Conservation (phyloP, 2,113 vertebrate species). For the Conger conger region DNA sequence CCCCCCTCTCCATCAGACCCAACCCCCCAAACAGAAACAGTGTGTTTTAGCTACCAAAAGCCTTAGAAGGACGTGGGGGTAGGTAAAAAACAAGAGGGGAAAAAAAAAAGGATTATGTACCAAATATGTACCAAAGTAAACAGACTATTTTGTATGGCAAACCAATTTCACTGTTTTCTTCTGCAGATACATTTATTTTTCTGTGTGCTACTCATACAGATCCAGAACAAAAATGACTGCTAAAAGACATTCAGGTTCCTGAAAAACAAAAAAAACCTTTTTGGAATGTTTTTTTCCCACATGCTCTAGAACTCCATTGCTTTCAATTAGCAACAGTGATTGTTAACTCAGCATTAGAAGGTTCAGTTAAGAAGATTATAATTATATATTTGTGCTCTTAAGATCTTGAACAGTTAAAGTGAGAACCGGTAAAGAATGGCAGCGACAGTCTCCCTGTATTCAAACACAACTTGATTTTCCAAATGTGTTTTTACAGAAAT, state of each 20-base stretch:
- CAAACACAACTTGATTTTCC: no score
- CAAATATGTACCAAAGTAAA: background rate
- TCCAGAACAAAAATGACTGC: background rate
- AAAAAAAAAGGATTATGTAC: background rate
- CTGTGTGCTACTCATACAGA: background rate
- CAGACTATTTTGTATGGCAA: constrained; percentile 13
- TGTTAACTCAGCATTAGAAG: no score
- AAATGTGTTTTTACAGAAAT: no score
- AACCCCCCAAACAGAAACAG: constrained; percentile 22
- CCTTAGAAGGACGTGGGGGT: background rate
- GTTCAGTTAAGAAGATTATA: no score
- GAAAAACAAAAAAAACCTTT: no score
- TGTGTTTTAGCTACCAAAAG: background rate
- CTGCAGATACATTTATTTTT: background rate
- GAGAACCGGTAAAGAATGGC: background rate
- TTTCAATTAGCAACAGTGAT: no score
- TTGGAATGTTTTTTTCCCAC: no score
- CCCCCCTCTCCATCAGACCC: background rate
- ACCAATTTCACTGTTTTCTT: constrained; percentile 1
- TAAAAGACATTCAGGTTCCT: no score
- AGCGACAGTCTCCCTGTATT: no score
- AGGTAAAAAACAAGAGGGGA: background rate
- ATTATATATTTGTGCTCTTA: no score
- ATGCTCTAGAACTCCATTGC: no score
- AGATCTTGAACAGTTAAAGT: background rate